phyloP scores from a whole-genome alignment of 2,888 invertebrate species.

The Netelia virgata region DNA sequence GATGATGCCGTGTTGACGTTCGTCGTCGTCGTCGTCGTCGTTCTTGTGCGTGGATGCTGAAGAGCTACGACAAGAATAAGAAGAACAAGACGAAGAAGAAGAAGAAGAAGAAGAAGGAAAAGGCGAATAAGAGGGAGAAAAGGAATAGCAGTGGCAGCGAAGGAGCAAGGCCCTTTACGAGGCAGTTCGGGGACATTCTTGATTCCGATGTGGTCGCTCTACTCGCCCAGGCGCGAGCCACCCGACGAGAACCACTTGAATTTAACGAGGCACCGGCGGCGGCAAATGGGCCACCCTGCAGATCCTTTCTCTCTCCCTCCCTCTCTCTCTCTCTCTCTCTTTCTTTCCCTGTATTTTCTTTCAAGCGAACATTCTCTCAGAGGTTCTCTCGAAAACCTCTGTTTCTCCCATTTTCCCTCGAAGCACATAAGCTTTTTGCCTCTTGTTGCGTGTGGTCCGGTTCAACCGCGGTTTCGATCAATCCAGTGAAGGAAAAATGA shows the following conservation, averaged over 20 bases:
- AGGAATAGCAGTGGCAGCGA: conserved; percentile 56
- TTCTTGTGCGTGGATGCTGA: conserved; percentile 36
- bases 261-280: conserved; percentile 78
- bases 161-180: conserved; percentile 77
- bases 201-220: conserved; percentile 77
- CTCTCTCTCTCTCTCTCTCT: conserved; percentile 41
- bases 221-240: conserved; percentile 70
- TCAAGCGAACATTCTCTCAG: background rate
- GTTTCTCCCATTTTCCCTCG: conserved; percentile 44
- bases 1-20: conserved; percentile 58
- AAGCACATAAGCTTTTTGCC: conserved; percentile 16
- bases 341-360: background rate
- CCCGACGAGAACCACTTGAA: conserved; percentile 80
- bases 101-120: conserved; percentile 41
- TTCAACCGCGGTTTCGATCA: background rate
- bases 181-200: conserved; percentile 81
- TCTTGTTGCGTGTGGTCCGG: conserved; percentile 56
- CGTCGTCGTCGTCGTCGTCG: conserved; percentile 48
- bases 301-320: conserved; percentile 40
- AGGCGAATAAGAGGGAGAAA: conserved; percentile 53
- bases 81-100: too few relatives aligned
- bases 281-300: conserved; percentile 80
- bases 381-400: conserved; percentile 39
- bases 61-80: conserved; percentile 56
- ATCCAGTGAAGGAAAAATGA: conserved; percentile 9